Base-by-base conservation (phyloP, 2,113 vertebrate species). In the Caranx melampygus region DNA sequence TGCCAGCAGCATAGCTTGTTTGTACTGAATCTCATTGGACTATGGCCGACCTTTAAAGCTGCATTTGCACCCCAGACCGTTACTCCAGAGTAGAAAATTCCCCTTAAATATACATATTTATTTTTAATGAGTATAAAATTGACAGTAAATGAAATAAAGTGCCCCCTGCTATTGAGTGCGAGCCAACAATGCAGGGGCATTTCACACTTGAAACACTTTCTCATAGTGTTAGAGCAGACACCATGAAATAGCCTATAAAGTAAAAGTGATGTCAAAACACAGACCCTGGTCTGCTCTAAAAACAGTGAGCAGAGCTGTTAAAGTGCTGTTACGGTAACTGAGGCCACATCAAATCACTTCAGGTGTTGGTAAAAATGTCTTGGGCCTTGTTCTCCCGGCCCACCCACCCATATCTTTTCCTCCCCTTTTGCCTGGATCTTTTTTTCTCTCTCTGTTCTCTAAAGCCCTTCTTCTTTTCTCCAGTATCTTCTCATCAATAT, bases 231-330 rank as follows among this genome's bases (percentile, higher is more conserved):
- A 64, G 80, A 72, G 80, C 86, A 75, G 70, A 87, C 57, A 86
- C 70, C 82, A 82, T 90, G 75, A 86, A 89, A 88, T 83, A 87
- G 84, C 70, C 76, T 72, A 74, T 86, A 79, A 88, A 81, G 76
- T 81, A 78, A 88, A 83, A 73, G 62, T 91, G 78, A 72, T 81
- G 82, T 82, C 66, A 86, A 87, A 89, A 86, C 82, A 84, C 5
- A 13, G 20, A 47, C 26, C 26, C 15, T 12, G 21, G 31, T 34
- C 37, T 21, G 62, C 75, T 71, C 35, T 72, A 55, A 83, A 69
- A 51, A 57, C 33, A 60, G 54, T 40, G 16, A 0, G 10, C 65
- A 16, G 62, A 35, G 49, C 52, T 57, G 59, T 59, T 68, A 45
- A 87, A 74, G 51, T 75, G 68, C 66, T 79, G 67, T 70, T 75